These are phyloP conservation scores for Tympanuchus pallidicinctus DNA, from an alignment of 2,113 vertebrate genomes.

Conservation along the genomic window DNA sequence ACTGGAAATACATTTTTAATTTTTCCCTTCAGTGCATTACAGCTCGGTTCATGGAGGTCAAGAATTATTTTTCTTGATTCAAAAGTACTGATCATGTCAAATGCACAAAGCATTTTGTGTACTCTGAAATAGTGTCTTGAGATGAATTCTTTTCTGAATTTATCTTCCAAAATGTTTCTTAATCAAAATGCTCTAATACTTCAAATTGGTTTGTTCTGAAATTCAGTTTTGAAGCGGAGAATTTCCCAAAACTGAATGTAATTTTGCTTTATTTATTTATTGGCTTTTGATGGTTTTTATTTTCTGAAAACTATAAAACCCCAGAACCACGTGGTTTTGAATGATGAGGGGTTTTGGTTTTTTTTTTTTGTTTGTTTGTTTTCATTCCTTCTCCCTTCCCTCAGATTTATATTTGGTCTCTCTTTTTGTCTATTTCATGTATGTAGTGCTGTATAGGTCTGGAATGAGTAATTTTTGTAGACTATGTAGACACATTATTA, in stretches of 20 bases:
- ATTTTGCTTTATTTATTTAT: neutral
- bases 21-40: neutral
- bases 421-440: neutral
- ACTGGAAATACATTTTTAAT: neutral
- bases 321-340: neutral
- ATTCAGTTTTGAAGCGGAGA: neutral
- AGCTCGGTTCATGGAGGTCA: neutral
- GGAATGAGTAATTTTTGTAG: neutral
- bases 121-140: neutral
- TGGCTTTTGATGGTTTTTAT: neutral
- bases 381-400: neutral
- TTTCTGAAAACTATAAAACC: neutral
- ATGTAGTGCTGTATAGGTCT: neutral
- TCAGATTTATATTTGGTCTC: neutral
- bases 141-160: neutral
- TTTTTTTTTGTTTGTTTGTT: neutral
- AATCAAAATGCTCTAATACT: neutral
- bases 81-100: neutral
- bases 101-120: neutral
- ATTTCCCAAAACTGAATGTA: neutral
- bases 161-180: neutral
- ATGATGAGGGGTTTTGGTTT: fast-evolving
- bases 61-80: neutral
- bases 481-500: neutral
- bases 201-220: neutral